Percentiles rank a stretch among this genome's conserved stretches.
phyloP scores from a whole-genome alignment of 2,888 invertebrate species.

The Eupithecia dodoneata region DNA sequence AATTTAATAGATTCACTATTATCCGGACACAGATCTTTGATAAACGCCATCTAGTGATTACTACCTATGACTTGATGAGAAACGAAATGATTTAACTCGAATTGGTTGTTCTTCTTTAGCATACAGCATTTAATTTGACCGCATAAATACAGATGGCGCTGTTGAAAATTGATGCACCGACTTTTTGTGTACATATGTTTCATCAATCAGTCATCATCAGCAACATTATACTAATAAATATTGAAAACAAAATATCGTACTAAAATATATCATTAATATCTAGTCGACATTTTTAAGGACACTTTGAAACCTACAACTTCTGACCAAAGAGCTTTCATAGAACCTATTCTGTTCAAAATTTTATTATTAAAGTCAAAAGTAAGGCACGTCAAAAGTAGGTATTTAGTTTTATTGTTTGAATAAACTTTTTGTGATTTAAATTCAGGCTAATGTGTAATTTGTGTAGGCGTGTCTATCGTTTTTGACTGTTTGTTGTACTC shows the following conservation, averaged over 20 bases:
- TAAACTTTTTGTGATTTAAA: constrained; percentile 4
- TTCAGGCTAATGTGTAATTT: constrained; percentile 20
- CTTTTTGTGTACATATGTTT: neutral
- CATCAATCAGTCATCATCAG: neutral
- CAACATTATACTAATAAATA: neutral
- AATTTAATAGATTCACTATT: neutral
- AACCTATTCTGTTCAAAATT: neutral
- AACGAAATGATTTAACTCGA: neutral
- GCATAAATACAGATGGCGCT: constrained; percentile 24
- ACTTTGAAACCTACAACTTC: neutral
- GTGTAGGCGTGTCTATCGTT: constrained; percentile 36
- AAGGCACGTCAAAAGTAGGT: neutral
- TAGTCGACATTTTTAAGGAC: neutral
- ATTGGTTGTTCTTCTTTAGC: neutral
- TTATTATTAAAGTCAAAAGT: neutral
- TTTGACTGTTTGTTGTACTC: constrained; percentile 12
- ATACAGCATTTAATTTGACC: neutral
- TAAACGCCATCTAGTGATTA: constrained; percentile 17
- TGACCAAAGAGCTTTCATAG: neutral
- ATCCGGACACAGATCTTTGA: neutral
- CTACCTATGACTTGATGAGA: neutral
- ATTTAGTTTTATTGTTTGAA: constrained; percentile 1
- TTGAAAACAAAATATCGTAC: too few relatives aligned
- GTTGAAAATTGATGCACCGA: neutral
- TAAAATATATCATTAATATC: neutral